These are phyloP conservation scores for Malacosoma neustria DNA, from an alignment of 2,888 invertebrate genomes.

Conservation along the genomic window DNA sequence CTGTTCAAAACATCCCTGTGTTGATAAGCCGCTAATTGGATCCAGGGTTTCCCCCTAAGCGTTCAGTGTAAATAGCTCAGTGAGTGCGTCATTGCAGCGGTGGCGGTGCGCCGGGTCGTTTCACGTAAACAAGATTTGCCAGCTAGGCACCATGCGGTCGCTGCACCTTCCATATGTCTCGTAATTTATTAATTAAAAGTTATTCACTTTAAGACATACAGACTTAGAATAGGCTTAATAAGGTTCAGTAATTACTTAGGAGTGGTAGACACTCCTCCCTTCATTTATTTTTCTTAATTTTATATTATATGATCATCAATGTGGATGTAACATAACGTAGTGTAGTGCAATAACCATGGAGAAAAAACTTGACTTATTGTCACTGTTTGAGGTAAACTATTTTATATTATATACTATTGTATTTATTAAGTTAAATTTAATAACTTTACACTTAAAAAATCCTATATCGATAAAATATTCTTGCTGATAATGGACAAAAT, in stretches of 20 bases:
- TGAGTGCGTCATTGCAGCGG: conserved; percentile 22
- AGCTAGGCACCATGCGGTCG: conserved; percentile 71
- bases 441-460: too few relatives aligned
- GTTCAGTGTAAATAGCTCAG: conserved; percentile 20
- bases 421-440: conserved; percentile 8
- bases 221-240: conserved; percentile 13
- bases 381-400: conserved; percentile 59
- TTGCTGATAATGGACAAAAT: too few relatives aligned
- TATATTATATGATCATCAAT: conserved; percentile 30
- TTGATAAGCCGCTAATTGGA: conserved; percentile 39
- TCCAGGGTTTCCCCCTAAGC: conserved; percentile 35
- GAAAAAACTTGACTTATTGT: conserved; percentile 67
- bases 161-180: conserved; percentile 52
- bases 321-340: conserved; percentile 36
- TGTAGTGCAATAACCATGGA: conserved; percentile 49
- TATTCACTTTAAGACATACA: conserved; percentile 17
- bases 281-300: conserved; percentile 15
- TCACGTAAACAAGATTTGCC: conserved; percentile 61
- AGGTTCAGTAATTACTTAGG: conserved; percentile 20
- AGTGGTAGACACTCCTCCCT: conserved; percentile 23
- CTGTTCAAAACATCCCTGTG: conserved; percentile 16
- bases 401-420: conserved; percentile 2
- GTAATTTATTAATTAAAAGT: conserved; percentile 25
- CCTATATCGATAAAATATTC: too few relatives aligned
- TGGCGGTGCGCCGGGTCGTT: conserved; percentile 24